Evolutionary conservation across 2,113 vertebrate genomes (phyloP), one percentile per base, ranked within the genome.

Genomic region (Tauraco erythrolophus): DNA sequence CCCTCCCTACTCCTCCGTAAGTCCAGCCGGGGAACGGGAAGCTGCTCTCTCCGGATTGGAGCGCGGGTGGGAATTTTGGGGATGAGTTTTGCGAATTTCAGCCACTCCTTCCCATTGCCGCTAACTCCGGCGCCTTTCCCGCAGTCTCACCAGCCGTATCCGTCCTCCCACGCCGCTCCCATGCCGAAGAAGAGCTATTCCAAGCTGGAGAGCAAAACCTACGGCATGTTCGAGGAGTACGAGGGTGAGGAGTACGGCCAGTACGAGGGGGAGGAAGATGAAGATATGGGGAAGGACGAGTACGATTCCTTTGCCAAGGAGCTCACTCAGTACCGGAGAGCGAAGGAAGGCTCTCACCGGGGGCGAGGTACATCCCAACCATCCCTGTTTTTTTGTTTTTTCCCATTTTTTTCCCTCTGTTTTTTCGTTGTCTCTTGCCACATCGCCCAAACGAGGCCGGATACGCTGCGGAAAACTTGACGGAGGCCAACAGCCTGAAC

Each of bases 221-320:
- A 99, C 0, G 95, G 98, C 31, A 96, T 98, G 94, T 99, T 99
- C 0, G 99, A 99, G 7, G 99, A 99, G 9, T 99, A 99, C 1
- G 99, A 99, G 45, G 99, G 98, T 0, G 99, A 99, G 46, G 99
- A 98, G 79, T 98, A 98, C 0, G 96, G 95, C 0, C 98, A 97
- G 5, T 99, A 98, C 0, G 99, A 99, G 92, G 99, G 97, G 0
- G 99, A 99, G 9, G 99, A 99, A 25, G 99, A 99, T 0, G 99
- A 99, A 13, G 99, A 99, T 6, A 58, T 99, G 80, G 98, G 79
- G 3, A 99, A 99, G 6, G 99, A 99, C 5, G 99, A 99, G 19
- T 99, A 99, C 0, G 99, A 99, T 0, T 99, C 99, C 95, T 99
- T 99, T 53, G 70, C 99, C 27, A 99, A 99, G 91, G 99, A 99